Conservation (phyloP, 2,888 invertebrate genomes). For the Cephus rjabovi region DNA sequence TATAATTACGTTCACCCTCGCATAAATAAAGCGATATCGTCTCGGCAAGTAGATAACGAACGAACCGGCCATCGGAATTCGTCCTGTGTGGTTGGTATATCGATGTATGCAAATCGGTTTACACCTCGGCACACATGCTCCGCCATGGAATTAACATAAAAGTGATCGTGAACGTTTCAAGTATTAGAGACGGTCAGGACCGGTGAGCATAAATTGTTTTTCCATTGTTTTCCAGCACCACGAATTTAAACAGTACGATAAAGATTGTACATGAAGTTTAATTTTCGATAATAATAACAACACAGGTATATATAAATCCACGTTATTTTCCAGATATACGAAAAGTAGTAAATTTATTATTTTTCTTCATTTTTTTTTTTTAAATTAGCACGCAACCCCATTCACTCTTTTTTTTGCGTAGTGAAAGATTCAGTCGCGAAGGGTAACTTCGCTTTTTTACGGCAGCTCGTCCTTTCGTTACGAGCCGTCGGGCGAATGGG, state of each 20-base stretch:
- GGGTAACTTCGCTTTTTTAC: background rate
- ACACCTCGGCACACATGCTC: conserved; percentile 3
- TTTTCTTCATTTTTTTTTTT: background rate
- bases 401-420: background rate
- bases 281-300: too few relatives aligned
- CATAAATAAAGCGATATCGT: conserved; percentile 47
- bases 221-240: background rate
- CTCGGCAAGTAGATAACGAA: conserved; percentile 28
- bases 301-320: too few relatives aligned
- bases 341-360: background rate
- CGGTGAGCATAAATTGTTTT: background rate
- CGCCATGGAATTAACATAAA: conserved; percentile 6
- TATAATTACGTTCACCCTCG: conserved; percentile 50
- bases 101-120: background rate
- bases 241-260: conserved; percentile 8
- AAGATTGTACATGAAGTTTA: background rate
- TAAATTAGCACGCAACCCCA: background rate
- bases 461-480: background rate
- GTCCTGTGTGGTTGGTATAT: conserved; percentile 29
- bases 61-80: conserved; percentile 31
- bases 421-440: background rate
- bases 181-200: background rate
- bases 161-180: background rate
- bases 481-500: background rate
- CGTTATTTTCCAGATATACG: too few relatives aligned